Percentiles rank a stretch among this genome's conserved stretches.
Evolutionary conservation across 2,888 invertebrate genomes (phyloP).

Genomic region (Drosophila diplacantha): DNA sequence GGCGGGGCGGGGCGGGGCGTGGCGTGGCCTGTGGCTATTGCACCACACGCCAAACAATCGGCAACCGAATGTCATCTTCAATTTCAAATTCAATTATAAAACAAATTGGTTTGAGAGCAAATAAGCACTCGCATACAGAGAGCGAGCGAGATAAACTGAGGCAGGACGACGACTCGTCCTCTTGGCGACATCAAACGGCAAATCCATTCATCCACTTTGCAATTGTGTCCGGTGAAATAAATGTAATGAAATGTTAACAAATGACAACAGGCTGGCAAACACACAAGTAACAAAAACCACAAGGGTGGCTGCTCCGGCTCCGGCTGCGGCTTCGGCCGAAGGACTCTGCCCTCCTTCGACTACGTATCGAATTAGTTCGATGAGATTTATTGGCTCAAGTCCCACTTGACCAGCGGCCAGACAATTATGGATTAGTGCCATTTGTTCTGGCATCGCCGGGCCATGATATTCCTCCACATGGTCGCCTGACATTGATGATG

Average conservation of each 20-base stretch:
- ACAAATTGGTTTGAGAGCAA: slow-evolving; percentile 71
- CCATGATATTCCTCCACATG: slow-evolving; percentile 42
- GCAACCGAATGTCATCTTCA: slow-evolving; percentile 75
- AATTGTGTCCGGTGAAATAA: slow-evolving; percentile 69
- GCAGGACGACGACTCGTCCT: slow-evolving; percentile 27
- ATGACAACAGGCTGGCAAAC: slow-evolving; percentile 67
- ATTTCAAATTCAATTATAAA: slow-evolving; percentile 77
- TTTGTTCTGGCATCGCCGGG: slow-evolving; percentile 60
- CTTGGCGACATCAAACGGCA: slow-evolving; percentile 63
- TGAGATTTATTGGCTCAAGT: slow-evolving; percentile 72
- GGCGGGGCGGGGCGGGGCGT: slow-evolving; percentile 17
- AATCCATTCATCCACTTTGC: slow-evolving; percentile 70
- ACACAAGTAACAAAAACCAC: slow-evolving; percentile 63
- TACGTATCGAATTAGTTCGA: slow-evolving; percentile 70
- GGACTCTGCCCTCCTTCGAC: background rate
- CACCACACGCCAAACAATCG: slow-evolving; percentile 68
- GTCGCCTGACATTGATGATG: slow-evolving; percentile 16
- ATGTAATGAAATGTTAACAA: slow-evolving; percentile 74
- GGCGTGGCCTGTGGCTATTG: slow-evolving; percentile 58
- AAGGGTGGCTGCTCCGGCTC: slow-evolving; percentile 50
- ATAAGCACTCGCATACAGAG: slow-evolving; percentile 50
- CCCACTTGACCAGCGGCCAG: slow-evolving; percentile 68
- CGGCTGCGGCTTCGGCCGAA: background rate
- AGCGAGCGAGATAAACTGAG: slow-evolving; percentile 2
- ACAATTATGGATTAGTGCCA: slow-evolving; percentile 75